Evolutionary conservation across 2,113 vertebrate species (phyloP).

Genomic region (Catharus fuscescens): DNA sequence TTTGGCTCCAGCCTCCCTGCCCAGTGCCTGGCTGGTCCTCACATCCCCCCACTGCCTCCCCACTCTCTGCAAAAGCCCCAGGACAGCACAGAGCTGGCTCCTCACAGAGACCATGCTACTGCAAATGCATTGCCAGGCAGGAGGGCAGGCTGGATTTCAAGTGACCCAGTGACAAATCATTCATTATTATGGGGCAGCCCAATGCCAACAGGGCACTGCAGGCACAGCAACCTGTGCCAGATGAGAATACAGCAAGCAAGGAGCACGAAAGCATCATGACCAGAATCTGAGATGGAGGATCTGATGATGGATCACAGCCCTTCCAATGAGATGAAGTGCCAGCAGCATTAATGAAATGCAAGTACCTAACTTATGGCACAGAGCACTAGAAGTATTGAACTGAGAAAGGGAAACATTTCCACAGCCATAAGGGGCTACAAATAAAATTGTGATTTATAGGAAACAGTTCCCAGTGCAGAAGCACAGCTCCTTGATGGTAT

Average conservation of each 20-base stretch:
- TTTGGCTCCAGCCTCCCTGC: background rate
- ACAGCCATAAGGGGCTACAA: background rate
- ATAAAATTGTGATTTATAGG: background rate
- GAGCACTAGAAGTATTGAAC: background rate
- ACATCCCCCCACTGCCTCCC: background rate
- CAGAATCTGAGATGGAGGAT: background rate
- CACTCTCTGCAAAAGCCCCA: rapidly evolving
- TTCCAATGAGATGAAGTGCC: background rate
- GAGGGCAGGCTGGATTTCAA: background rate
- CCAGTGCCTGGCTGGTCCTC: background rate
- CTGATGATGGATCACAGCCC: background rate
- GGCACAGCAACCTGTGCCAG: background rate
- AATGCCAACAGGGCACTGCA: background rate
- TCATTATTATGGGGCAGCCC: background rate
- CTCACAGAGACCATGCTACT: rapidly evolving
- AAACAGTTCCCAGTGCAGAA: background rate
- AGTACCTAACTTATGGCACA: background rate
- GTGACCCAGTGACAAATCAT: background rate
- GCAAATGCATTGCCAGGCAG: rapidly evolving
- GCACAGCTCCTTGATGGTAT: background rate
- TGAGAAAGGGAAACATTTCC: background rate
- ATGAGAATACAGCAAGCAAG: background rate
- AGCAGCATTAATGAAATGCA: background rate
- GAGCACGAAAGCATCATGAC: background rate
- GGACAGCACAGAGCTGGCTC: background rate